These are phyloP conservation scores for Acrocephalus scirpaceus DNA, from an alignment of 2,797 vertebrate species.

Conservation along the genomic window DNA sequence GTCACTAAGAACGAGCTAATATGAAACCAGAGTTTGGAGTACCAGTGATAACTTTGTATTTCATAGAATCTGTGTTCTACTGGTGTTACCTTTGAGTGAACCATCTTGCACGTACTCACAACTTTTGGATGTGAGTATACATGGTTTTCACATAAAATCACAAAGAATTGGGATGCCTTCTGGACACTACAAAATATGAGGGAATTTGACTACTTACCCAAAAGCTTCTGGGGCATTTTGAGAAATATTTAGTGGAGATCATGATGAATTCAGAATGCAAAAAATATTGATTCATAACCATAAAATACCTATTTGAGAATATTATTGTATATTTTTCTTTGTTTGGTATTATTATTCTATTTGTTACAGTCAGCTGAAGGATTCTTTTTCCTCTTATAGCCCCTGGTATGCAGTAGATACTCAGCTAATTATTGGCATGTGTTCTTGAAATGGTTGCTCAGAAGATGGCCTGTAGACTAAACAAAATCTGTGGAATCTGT, in stretches of 20 bases:
- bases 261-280: background rate
- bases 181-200: background rate
- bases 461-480: constrained; percentile 71
- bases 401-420: constrained; percentile 26
- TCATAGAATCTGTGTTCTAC: background rate
- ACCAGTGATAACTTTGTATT: background rate
- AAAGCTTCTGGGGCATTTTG: background rate
- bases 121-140: background rate
- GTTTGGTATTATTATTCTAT: constrained; percentile 4
- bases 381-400: background rate
- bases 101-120: background rate
- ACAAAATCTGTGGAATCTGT: constrained; percentile 58
- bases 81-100: background rate
- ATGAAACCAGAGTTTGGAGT: background rate
- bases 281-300: background rate
- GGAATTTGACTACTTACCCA: background rate
- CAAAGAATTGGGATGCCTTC: background rate
- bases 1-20: background rate
- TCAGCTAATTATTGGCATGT: constrained; percentile 61
- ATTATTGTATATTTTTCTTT: background rate
- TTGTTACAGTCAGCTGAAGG: constrained; percentile 7
- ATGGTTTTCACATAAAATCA: background rate
- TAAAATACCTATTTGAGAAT: background rate
- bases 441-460: constrained; percentile 42
- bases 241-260: constrained; percentile 17